Evolutionary conservation across 2,888 invertebrate genomes (phyloP).

Genomic region (Hemistola chrysoprasaria): DNA sequence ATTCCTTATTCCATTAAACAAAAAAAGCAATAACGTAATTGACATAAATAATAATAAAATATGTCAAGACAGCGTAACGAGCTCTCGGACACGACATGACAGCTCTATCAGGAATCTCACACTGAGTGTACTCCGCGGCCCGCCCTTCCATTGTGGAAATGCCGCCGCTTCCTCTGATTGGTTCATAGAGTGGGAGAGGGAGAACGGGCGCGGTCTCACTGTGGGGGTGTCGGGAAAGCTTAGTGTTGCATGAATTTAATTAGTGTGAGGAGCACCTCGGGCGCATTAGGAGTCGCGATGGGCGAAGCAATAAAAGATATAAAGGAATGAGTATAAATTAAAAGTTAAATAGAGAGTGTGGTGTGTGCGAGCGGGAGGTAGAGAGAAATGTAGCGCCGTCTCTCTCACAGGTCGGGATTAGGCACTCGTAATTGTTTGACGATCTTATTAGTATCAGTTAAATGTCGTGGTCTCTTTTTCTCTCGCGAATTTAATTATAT

Average conservation of each 20-base stretch:
- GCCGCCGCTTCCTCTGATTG: slow-evolving; percentile 47
- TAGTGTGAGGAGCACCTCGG: slow-evolving; percentile 80
- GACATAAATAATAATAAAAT: slow-evolving; percentile 83
- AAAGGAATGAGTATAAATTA: slow-evolving; percentile 83
- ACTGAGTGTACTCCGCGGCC: slow-evolving; percentile 54
- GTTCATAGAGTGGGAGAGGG: slow-evolving; percentile 30
- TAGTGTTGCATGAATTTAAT: slow-evolving; percentile 82
- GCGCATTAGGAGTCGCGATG: slow-evolving; percentile 82
- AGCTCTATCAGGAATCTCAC: slow-evolving; percentile 77
- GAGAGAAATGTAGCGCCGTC: slow-evolving; percentile 26
- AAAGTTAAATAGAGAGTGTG: slow-evolving; percentile 79
- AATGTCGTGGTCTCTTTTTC: slow-evolving; percentile 79
- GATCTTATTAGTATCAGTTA: slow-evolving; percentile 83
- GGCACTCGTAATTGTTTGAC: slow-evolving; percentile 80
- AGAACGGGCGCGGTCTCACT: slow-evolving; percentile 43
- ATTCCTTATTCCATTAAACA: slow-evolving; percentile 82
- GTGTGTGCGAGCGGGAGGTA: slow-evolving; percentile 51
- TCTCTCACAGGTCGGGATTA: slow-evolving; percentile 52
- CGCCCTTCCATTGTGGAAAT: slow-evolving; percentile 38
- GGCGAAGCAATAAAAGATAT: slow-evolving; percentile 83
- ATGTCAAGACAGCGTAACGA: slow-evolving; percentile 79
- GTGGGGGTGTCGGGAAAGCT: slow-evolving; percentile 54
- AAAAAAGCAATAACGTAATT: slow-evolving; percentile 82
- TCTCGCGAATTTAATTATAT: slow-evolving; percentile 79
- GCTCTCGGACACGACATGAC: slow-evolving; percentile 77